Evolutionary conservation across 2,113 vertebrate species (phyloP), one percentile per base, ranked within the genome.

Genomic region (Natator depressus): DNA sequence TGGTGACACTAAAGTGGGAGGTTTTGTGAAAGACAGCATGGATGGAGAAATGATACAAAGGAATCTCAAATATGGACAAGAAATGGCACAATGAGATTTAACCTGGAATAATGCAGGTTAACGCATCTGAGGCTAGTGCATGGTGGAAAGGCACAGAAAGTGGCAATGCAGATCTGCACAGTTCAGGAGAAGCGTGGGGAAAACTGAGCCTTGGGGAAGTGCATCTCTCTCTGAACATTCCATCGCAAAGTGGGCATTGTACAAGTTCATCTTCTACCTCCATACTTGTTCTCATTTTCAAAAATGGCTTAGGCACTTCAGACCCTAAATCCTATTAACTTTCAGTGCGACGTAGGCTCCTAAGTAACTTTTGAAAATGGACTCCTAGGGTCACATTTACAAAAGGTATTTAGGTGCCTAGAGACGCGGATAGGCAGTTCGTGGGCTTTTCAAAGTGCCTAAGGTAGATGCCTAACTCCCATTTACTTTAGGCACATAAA

Each of bases 101-200:
- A 6, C 0, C 0, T 72, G 13, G 5, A n/a, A 38, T 86, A 84
- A 38, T 0, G 1, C 25, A 47, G 4, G 0, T 29, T 59, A 82
- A 7, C 8, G 10, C 25, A 13, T 10, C 54, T 29, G 42, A 76
- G 25, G 2, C n/a, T 86, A 59, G 57, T 29, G 27, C 2, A 2
- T 59, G 25, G 11, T 27, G 35, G 38, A 69, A 82, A 84, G 82
- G 4, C 31, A 76, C 24, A 75, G 10, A 35, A 2, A 31, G 10
- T 12, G 1, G 57, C 55, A 82, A 10, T 5, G 72, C 87, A 88
- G 22, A 1, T 62, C 59, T 47, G 4, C 54, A 7, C 65, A 65
- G 50, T 1, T 2, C 8, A 2, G 1, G 38, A 10, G 8, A 92
- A 35, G 31, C 29, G 75, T 27, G 14, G 31, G 46, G 16, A n/a